A percentile compares a stretch with the other conserved stretches of the same genome.
Conservation (phyloP, 2,113 vertebrate species). For the Collichthys lucidus region DNA sequence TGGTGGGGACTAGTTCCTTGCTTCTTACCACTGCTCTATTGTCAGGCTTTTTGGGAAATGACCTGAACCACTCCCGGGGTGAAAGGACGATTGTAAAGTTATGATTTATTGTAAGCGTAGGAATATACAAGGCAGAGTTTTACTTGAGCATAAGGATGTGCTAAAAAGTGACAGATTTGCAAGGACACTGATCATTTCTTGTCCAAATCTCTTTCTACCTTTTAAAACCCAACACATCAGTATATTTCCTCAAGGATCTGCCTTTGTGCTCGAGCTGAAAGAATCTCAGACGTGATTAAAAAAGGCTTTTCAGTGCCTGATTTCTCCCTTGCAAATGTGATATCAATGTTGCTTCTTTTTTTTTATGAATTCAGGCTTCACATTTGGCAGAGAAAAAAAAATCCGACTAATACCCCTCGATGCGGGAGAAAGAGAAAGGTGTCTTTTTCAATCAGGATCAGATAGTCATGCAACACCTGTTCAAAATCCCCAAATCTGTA, state of each 20-base stretch:
- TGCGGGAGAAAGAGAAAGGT: background rate
- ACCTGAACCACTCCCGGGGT: background rate
- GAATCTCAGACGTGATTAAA: slow-evolving; percentile 15
- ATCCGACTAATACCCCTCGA: background rate
- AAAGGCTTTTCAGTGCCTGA: background rate
- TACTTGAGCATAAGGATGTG: background rate
- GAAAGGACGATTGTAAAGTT: background rate
- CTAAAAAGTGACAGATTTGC: background rate
- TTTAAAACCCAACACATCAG: background rate
- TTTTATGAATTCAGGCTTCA: slow-evolving; percentile 7
- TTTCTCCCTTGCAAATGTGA: slow-evolving; percentile 34
- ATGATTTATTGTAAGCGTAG: background rate
- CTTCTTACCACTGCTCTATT: background rate
- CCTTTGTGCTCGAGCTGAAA: slow-evolving; percentile 2
- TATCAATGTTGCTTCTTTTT: slow-evolving; percentile 21
- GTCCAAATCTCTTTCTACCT: background rate
- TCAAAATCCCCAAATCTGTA: slow-evolving; percentile 53
- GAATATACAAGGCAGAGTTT: background rate
- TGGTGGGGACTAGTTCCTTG: too few species aligned
- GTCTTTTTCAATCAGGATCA: slow-evolving; percentile 13
- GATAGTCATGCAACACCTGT: slow-evolving; percentile 51
- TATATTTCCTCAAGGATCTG: slow-evolving; percentile 19
- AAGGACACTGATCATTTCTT: slow-evolving; percentile 27
- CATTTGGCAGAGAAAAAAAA: slow-evolving; percentile 8
- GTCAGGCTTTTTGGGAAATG: background rate